A percentile compares a stretch with the other conserved stretches of the same genome.
Conservation (phyloP, 2,113 vertebrate species). For the Labrus mixtus region DNA sequence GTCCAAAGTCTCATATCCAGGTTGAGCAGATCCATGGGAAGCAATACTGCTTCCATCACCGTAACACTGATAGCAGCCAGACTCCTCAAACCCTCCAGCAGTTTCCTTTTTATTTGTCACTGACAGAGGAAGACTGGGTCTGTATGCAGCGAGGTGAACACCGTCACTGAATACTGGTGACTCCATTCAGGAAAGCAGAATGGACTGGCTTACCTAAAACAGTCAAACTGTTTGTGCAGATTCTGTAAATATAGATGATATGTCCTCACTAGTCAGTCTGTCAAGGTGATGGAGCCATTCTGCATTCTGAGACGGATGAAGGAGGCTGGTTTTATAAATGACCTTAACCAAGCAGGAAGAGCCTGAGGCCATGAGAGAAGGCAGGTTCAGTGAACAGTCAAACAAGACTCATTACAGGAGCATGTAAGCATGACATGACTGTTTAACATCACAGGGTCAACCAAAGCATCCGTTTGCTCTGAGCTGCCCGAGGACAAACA, state of each 20-base stretch:
- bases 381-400: constrained; percentile 46
- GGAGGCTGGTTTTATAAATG: constrained; percentile 60
- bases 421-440: constrained; percentile 38
- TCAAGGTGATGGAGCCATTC: constrained; percentile 8
- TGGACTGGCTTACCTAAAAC: too few relatives aligned
- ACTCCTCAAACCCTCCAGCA: constrained; percentile 7
- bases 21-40: constrained; percentile 80
- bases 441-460: constrained; percentile 34
- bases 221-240: not conserved
- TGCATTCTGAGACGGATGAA: constrained; percentile 7
- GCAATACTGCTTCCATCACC: constrained; percentile 54
- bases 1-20: constrained; percentile 91
- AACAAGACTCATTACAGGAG: constrained; percentile 59
- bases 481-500: not conserved
- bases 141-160: constrained; percentile 30
- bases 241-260: not conserved
- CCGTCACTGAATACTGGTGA: constrained; percentile 13
- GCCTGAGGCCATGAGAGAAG: constrained; percentile 37
- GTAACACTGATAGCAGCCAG: constrained; percentile 32
- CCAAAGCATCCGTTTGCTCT: not conserved
- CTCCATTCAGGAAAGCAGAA: constrained; percentile 61
- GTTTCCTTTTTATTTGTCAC: constrained; percentile 16
- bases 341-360: constrained; percentile 58
- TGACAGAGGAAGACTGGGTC: constrained; percentile 3
- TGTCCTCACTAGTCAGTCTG: not conserved